Percentiles rank a stretch among this genome's conserved stretches.
phyloP scores from a whole-genome alignment of 2,888 invertebrate species.

The Muscina levida region DNA sequence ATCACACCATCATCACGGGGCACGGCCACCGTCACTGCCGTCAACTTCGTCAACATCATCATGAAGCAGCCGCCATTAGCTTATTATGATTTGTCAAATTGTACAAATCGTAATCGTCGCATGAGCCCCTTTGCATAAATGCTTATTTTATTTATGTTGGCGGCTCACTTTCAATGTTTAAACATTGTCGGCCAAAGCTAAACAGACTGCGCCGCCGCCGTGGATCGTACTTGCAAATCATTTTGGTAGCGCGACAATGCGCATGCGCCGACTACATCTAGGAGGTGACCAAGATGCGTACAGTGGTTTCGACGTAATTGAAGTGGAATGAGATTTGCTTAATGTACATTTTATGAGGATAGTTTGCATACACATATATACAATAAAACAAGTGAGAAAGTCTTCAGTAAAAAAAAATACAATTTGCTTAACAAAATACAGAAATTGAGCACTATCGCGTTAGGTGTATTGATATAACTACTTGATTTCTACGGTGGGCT shows the following conservation, averaged over 20 bases:
- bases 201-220: not conserved
- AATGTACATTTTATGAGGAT: no score
- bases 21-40: conserved; percentile 45
- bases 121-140: conserved; percentile 37
- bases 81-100: conserved; percentile 63
- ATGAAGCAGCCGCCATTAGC: conserved; percentile 50
- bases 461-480: no score
- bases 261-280: not conserved
- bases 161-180: conserved; percentile 57
- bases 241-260: not conserved
- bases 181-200: not conserved
- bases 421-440: no score
- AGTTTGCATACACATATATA: no score
- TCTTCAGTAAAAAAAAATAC: no score
- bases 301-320: conserved; percentile 46
- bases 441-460: no score
- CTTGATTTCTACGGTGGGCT: no score
- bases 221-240: conserved; percentile 49
- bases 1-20: conserved; percentile 23
- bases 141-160: conserved; percentile 45
- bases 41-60: conserved; percentile 51
- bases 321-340: no score
- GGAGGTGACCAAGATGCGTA: conserved; percentile 32
- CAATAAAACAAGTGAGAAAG: no score
- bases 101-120: conserved; percentile 27